Percentiles rank a stretch among this genome's conserved stretches.
Conservation (phyloP, 2,113 vertebrate genomes). For the Cranoglanis bouderius region DNA sequence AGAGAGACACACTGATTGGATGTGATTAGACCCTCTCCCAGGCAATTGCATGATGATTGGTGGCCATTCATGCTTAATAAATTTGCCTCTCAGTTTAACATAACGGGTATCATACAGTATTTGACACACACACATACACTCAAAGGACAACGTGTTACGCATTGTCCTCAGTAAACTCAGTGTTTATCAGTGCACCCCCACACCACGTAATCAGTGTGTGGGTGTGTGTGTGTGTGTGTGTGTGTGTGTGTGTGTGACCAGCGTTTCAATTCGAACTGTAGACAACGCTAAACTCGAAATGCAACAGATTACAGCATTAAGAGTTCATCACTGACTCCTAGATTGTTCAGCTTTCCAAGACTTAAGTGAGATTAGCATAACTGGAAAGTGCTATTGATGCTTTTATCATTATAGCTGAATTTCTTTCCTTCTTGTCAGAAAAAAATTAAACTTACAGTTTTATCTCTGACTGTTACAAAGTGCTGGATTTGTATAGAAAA, state of each 20-base stretch:
- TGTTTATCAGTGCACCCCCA: background rate
- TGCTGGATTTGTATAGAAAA: too few species aligned
- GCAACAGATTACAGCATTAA: slow-evolving; percentile 11
- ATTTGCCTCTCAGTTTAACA: slow-evolving; percentile 3
- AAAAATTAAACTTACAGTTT: background rate
- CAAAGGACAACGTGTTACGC: background rate
- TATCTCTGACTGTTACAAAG: background rate
- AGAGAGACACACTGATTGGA: slow-evolving; percentile 7
- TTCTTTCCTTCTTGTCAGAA: background rate
- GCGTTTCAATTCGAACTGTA: slow-evolving; percentile 10
- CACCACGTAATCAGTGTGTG: background rate
- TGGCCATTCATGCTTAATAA: background rate
- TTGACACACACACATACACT: background rate
- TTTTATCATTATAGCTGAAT: background rate
- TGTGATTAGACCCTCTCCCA: background rate
- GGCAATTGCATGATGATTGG: background rate
- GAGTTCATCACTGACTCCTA: background rate
- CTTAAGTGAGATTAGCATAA: background rate
- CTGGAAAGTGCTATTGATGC: background rate
- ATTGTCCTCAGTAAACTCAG: slow-evolving; percentile 2
- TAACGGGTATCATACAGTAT: background rate
- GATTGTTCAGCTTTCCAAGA: background rate
- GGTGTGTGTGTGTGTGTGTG: too few species aligned
- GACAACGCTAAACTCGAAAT: background rate
- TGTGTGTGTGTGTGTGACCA: background rate